A percentile compares a stretch with the other conserved stretches of the same genome.
These are phyloP conservation scores for Coelinius sp. DNA, from an alignment of 2,888 invertebrate genomes.

Conservation along the genomic window DNA sequence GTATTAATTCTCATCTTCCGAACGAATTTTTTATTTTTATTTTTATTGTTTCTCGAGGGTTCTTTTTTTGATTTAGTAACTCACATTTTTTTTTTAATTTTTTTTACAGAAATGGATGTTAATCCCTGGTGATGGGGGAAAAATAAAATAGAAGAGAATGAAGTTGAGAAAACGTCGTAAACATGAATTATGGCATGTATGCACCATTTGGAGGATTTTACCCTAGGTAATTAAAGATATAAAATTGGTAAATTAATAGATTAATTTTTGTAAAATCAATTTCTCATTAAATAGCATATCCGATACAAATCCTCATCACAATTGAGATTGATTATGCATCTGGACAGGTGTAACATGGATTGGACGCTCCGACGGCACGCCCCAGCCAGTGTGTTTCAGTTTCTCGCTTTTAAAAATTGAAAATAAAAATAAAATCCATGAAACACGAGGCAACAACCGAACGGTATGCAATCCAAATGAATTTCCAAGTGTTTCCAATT, in stretches of 20 bases:
- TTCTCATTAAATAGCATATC: no score
- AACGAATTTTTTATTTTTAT: background rate
- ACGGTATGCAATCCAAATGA: background rate
- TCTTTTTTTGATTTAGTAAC: constrained; percentile 35
- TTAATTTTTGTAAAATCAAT: background rate
- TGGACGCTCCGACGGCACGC: constrained; percentile 24
- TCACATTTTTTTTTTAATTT: constrained; percentile 25
- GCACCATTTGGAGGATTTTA: background rate
- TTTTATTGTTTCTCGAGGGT: constrained; percentile 7
- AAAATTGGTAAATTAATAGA: no score
- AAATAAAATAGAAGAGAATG: constrained; percentile 26
- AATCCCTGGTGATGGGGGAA: constrained; percentile 57
- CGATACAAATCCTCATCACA: background rate
- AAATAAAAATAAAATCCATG: background rate
- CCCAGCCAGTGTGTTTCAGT: background rate
- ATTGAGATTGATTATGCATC: constrained; percentile 19
- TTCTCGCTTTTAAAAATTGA: constrained; percentile 22
- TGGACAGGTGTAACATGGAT: constrained; percentile 15
- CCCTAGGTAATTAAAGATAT: no score
- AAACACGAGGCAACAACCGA: background rate
- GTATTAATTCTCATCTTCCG: constrained; percentile 33
- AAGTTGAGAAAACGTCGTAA: constrained; percentile 60
- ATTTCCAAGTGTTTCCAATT: constrained; percentile 16
- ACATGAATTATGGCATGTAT: constrained; percentile 64
- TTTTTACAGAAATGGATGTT: constrained; percentile 55